Percentiles rank a stretch among this genome's conserved stretches.
These are phyloP conservation scores for Anguilla pacifica DNA, from an alignment of 2,797 vertebrate species.

Conservation along the genomic window DNA sequence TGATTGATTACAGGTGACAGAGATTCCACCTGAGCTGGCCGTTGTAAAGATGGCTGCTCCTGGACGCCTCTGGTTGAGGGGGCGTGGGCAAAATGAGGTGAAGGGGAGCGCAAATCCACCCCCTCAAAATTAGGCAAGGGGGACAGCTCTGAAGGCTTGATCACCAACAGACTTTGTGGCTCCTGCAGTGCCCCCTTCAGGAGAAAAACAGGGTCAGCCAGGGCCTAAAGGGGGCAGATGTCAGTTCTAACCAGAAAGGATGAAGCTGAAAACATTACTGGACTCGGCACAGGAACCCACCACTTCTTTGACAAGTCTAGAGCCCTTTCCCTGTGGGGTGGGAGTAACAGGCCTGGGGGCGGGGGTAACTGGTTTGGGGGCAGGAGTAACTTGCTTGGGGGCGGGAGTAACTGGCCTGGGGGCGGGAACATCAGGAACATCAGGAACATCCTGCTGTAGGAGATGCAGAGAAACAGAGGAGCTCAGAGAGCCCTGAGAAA, in stretches of 20 bases:
- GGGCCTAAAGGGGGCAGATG: background rate
- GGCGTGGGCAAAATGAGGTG: conserved; percentile 30
- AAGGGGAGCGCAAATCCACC: background rate
- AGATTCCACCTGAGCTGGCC: background rate
- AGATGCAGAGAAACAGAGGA: conserved; percentile 1
- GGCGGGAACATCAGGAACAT: conserved; percentile 35
- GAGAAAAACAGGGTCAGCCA: background rate
- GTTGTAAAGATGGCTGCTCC: background rate
- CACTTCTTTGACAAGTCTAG: background rate
- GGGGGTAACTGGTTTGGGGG: background rate
- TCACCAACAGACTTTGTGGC: conserved; percentile 35
- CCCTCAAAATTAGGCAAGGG: conserved; percentile 1
- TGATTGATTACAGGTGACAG: background rate
- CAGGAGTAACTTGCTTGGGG: background rate
- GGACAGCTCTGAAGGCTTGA: conserved; percentile 22
- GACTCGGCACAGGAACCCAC: background rate
- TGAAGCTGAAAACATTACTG: background rate
- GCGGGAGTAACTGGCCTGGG: too few species aligned
- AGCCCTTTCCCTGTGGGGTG: background rate
- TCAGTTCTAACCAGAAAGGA: background rate
- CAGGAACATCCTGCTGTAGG: conserved; percentile 37
- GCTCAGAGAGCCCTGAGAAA: background rate
- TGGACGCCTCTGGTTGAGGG: background rate
- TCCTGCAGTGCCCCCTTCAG: conserved; percentile 47
- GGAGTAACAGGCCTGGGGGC: conserved; percentile 2